A percentile compares a stretch with the other conserved stretches of the same genome.
These are phyloP conservation scores for Melieria crassipennis DNA, from an alignment of 2,888 invertebrate species.

Conservation along the genomic window DNA sequence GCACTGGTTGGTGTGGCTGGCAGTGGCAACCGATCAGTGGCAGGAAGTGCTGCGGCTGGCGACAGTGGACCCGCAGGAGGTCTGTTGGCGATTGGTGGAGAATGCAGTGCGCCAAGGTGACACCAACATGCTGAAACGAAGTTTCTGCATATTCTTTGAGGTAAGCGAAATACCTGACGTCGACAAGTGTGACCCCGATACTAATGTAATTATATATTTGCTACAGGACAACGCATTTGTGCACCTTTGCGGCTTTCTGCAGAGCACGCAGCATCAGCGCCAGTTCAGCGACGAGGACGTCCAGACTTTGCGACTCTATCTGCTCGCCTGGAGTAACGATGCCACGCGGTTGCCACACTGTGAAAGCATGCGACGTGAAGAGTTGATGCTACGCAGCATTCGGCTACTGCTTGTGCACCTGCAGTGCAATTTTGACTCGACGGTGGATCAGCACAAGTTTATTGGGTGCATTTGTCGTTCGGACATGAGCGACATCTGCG, in stretches of 20 bases:
- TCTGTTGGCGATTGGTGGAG: slow-evolving; percentile 55
- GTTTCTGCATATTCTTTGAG: slow-evolving; percentile 77
- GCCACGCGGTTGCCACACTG: slow-evolving; percentile 57
- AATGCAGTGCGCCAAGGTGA: slow-evolving; percentile 68
- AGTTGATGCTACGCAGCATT: slow-evolving; percentile 69
- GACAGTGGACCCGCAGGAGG: slow-evolving; percentile 44
- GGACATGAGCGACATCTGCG: slow-evolving; percentile 69
- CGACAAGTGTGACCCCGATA: not conserved
- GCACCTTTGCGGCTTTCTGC: slow-evolving; percentile 71
- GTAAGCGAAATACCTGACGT: slow-evolving; percentile 67
- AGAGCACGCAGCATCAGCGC: slow-evolving; percentile 66
- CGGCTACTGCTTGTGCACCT: slow-evolving; percentile 72
- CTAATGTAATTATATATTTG: slow-evolving; percentile 27
- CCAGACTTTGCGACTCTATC: slow-evolving; percentile 62
- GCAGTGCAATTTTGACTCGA: slow-evolving; percentile 72
- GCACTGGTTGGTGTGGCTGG: slow-evolving; percentile 64
- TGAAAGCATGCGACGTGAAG: slow-evolving; percentile 58
- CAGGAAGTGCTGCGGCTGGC: slow-evolving; percentile 41
- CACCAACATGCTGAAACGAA: slow-evolving; percentile 71
- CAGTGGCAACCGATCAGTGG: slow-evolving; percentile 59
- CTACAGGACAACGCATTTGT: slow-evolving; percentile 74
- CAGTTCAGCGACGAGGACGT: slow-evolving; percentile 67
- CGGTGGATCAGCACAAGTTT: slow-evolving; percentile 73
- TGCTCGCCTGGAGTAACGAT: slow-evolving; percentile 59
- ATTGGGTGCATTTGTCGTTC: slow-evolving; percentile 70